Conservation (phyloP, 37 sponge, comb jelly and placozoan species). For the Eunapius fragilis region DNA sequence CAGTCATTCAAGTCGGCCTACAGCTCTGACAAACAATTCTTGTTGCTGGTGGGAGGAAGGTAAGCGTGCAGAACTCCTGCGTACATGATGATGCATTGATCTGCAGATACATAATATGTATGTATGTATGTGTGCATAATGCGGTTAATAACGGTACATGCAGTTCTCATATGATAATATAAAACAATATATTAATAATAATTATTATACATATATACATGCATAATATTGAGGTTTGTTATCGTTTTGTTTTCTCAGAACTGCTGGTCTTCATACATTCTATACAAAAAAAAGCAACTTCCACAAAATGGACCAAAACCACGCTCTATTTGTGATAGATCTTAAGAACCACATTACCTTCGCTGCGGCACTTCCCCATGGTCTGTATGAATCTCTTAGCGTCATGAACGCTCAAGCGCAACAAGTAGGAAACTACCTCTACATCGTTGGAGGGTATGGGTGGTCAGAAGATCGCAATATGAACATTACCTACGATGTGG, state of each 20-base stretch:
- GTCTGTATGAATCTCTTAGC: background rate
- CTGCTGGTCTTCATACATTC: conserved; percentile 14
- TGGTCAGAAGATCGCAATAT: background rate
- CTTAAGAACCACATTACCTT: background rate
- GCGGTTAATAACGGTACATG: too few species aligned
- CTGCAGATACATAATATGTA: too few species aligned
- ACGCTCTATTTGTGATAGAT: background rate
- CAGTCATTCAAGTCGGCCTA: conserved; percentile 13
- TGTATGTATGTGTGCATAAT: too few species aligned
- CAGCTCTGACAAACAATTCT: background rate
- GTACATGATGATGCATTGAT: too few species aligned
- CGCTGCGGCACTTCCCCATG: background rate
- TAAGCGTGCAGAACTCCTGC: background rate
- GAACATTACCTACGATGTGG: too few species aligned
- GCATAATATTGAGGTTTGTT: too few species aligned
- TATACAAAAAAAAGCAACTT: background rate
- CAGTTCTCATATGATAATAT: too few species aligned
- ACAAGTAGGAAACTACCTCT: conserved; percentile 13
- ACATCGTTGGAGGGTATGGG: conserved; percentile 15
- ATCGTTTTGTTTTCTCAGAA: background rate
- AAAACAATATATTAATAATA: too few species aligned
- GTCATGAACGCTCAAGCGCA: conserved; percentile 3
- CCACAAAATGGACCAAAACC: background rate
- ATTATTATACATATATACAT: too few species aligned
- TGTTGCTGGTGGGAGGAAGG: conserved; percentile 16